Conservation (phyloP, 2,888 invertebrate species). For the Zhuqinia jingwanae region DNA sequence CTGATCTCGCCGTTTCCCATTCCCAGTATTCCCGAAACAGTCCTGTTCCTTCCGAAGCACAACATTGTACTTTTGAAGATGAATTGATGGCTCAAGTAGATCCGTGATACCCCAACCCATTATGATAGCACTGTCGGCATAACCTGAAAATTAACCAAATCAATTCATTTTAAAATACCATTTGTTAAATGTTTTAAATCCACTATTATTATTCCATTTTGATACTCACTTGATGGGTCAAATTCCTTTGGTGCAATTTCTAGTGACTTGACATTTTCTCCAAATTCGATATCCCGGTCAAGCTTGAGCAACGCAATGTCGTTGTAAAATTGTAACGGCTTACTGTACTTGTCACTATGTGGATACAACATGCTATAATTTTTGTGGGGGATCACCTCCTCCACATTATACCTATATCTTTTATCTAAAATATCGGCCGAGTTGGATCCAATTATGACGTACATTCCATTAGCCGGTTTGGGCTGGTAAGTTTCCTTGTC, state of each 20-base stretch:
- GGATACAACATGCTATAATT: slow-evolving; percentile 8
- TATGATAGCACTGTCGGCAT: slow-evolving; percentile 12
- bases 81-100: not conserved
- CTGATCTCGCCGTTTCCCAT: too few relatives aligned
- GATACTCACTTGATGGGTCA: not conserved
- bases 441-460: slow-evolving; percentile 13
- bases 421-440: not conserved
- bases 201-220: too few relatives aligned
- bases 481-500: not conserved
- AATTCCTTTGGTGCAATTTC: slow-evolving; percentile 51
- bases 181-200: not conserved
- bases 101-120: slow-evolving; percentile 58
- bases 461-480: not conserved
- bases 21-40: not conserved
- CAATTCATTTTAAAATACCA: not conserved
- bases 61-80: slow-evolving; percentile 32
- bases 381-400: slow-evolving; percentile 5
- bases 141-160: not conserved
- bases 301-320: slow-evolving; percentile 48
- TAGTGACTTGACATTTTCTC: slow-evolving; percentile 38
- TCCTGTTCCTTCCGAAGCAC: not conserved
- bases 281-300: slow-evolving; percentile 36
- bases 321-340: not conserved
- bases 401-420: slow-evolving; percentile 29
- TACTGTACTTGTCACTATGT: not conserved